Evolutionary conservation across 2,888 invertebrate species (phyloP).

Genomic region (Drosophila prolongata): DNA sequence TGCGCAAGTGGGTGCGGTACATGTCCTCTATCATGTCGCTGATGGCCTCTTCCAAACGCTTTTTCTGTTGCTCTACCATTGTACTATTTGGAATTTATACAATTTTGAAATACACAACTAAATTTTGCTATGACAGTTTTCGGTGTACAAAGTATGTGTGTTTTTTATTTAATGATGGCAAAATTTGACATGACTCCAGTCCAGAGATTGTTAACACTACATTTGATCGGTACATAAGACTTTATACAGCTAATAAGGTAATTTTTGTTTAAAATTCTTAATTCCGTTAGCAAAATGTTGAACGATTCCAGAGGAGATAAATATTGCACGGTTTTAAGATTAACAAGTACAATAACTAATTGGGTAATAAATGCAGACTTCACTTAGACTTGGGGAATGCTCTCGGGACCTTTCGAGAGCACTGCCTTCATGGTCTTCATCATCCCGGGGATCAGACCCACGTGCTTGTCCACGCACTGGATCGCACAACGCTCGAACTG

Average conservation of each 20-base stretch:
- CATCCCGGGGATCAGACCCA: constrained; percentile 90
- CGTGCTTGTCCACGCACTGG: constrained; percentile 94
- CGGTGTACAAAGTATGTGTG: constrained; percentile 13
- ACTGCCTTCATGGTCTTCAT: constrained; percentile 90
- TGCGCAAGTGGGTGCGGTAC: constrained; percentile 73
- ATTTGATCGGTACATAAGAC: constrained; percentile 7
- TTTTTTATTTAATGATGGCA: constrained; percentile 6
- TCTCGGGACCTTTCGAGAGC: constrained; percentile 86
- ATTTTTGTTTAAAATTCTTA: neutral
- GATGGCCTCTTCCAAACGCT: constrained; percentile 75
- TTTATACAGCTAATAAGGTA: constrained; percentile 10
- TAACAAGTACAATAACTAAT: constrained; percentile 31
- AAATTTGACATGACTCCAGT: constrained; percentile 16
- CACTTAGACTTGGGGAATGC: constrained; percentile 78
- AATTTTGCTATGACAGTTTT: constrained; percentile 19
- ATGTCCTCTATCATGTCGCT: constrained; percentile 80
- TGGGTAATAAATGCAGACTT: constrained; percentile 29
- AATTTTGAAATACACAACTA: constrained; percentile 36
- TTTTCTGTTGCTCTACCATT: constrained; percentile 76
- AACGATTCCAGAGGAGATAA: neutral
- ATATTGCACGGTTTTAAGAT: constrained; percentile 10
- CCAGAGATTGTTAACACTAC: neutral
- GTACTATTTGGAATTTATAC: constrained; percentile 6
- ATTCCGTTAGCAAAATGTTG: neutral
- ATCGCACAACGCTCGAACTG: constrained; percentile 95